Percentiles rank a stretch among this genome's conserved stretches.
phyloP scores from a whole-genome alignment of 2,113 vertebrate genomes.

The Limnothrissa miodon region DNA sequence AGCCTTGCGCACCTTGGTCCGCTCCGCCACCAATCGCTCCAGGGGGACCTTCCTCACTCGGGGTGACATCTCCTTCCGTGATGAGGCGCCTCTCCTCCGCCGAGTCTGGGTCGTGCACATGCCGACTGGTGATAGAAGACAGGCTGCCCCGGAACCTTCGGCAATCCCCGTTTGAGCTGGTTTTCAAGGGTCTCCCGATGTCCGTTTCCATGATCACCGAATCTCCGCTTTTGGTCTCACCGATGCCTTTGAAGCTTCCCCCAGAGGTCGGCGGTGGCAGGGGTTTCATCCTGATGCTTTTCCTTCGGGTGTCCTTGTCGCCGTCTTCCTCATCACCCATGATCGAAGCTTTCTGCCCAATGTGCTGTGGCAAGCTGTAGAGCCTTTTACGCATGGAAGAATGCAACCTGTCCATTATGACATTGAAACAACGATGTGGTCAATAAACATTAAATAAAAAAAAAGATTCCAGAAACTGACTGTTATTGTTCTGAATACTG shows the following conservation, averaged over 20 bases:
- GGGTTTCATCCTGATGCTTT: conserved; percentile 92
- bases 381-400: conserved; percentile 98
- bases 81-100: conserved; percentile 91
- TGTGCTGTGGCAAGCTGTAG: conserved; percentile 97
- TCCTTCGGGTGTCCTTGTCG: conserved; percentile 87
- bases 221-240: conserved; percentile 72
- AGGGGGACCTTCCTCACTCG: conserved; percentile 77
- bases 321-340: conserved; percentile 88
- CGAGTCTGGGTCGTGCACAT: conserved; percentile 83
- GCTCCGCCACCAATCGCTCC: conserved; percentile 77
- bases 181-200: conserved; percentile 79
- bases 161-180: conserved; percentile 96
- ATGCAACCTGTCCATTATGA: conserved; percentile 91
- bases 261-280: conserved; percentile 78
- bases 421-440: conserved; percentile 53
- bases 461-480: conserved; percentile 37
- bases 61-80: conserved; percentile 82
- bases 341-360: conserved; percentile 87
- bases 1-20: conserved; percentile 69
- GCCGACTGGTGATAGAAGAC: conserved; percentile 88
- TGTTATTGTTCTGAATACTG: conserved; percentile 45
- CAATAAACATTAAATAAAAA: conserved; percentile 36
- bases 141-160: conserved; percentile 93
- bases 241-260: conserved; percentile 71
- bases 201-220: conserved; percentile 79